Evolutionary conservation across 2,113 vertebrate species (phyloP).

Genomic region (Phocoena phocoena): DNA sequence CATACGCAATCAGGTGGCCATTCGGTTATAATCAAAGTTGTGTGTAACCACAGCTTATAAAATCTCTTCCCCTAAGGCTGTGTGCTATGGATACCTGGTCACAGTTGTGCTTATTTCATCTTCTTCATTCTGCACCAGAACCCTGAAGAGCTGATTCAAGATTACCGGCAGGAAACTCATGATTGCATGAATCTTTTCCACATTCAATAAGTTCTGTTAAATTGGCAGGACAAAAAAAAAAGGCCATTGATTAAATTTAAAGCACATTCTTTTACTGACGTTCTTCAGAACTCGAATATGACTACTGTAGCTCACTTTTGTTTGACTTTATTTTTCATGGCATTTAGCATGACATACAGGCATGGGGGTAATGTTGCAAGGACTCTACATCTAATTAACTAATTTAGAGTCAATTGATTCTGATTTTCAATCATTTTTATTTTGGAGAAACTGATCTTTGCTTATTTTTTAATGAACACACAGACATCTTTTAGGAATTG

Average conservation of each 20-base stretch:
- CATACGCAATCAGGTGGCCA: background rate
- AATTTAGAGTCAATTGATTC: background rate
- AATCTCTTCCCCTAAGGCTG: background rate
- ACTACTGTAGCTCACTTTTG: background rate
- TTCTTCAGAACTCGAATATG: background rate
- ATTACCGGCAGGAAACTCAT: constrained; percentile 96
- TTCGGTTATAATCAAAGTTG: background rate
- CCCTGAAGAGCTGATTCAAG: constrained; percentile 96
- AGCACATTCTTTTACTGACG: background rate
- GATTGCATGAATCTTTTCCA: constrained; percentile 96
- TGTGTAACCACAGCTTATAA: background rate
- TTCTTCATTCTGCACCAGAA: constrained; percentile 92
- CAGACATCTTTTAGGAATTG: background rate
- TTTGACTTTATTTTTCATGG: background rate
- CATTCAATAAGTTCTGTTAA: constrained; percentile 92
- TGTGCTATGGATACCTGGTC: constrained; percentile 89
- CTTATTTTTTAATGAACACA: background rate
- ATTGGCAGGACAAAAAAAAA: constrained; percentile 41
- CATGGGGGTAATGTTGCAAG: background rate
- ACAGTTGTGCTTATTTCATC: constrained; percentile 92
- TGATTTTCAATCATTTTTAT: constrained; percentile 7
- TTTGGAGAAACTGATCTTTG: background rate
- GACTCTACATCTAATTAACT: background rate
- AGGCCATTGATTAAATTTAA: background rate
- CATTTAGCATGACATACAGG: background rate